These are phyloP conservation scores for Apamea monoglypha DNA, from an alignment of 2,888 invertebrate genomes.

Conservation along the genomic window DNA sequence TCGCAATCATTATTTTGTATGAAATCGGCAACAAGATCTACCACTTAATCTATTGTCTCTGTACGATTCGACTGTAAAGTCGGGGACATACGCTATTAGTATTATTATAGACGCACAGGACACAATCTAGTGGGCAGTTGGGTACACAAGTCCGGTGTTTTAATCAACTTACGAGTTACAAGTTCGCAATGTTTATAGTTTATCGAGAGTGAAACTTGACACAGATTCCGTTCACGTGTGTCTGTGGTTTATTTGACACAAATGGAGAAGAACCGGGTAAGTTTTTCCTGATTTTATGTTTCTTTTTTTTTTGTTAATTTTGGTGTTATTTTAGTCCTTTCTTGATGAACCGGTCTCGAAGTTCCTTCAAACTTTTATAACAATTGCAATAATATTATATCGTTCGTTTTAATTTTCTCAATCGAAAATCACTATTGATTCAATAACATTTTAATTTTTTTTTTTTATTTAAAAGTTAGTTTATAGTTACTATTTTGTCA, in stretches of 20 bases:
- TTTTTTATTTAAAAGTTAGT: too few relatives aligned
- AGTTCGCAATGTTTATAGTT: constrained; percentile 7
- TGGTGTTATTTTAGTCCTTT: too few relatives aligned
- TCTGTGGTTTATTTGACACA: constrained; percentile 27
- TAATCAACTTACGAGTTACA: constrained; percentile 21
- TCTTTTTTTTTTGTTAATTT: not conserved
- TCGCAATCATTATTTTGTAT: constrained; percentile 29
- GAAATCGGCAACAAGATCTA: constrained; percentile 13
- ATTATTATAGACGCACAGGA: constrained; percentile 49
- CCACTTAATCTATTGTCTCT: constrained; percentile 40
- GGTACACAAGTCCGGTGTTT: constrained; percentile 29
- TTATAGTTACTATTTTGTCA: constrained; percentile 21
- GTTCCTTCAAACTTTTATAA: not conserved
- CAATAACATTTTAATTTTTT: too few relatives aligned
- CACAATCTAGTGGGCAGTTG: constrained; percentile 44
- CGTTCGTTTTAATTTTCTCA: not conserved
- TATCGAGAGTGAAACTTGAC: constrained; percentile 60
- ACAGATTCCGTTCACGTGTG: constrained; percentile 19
- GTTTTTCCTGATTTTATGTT: constrained; percentile 6
- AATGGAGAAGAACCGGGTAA: constrained; percentile 25
- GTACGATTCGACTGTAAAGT: constrained; percentile 19
- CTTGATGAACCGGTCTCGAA: not conserved
- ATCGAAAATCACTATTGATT: not conserved
- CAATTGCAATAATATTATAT: not conserved
- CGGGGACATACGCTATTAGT: constrained; percentile 49